Percentiles rank a stretch among this genome's conserved stretches.
phyloP scores from a whole-genome alignment of 2,888 invertebrate species.

The Eupithecia abbreviata region DNA sequence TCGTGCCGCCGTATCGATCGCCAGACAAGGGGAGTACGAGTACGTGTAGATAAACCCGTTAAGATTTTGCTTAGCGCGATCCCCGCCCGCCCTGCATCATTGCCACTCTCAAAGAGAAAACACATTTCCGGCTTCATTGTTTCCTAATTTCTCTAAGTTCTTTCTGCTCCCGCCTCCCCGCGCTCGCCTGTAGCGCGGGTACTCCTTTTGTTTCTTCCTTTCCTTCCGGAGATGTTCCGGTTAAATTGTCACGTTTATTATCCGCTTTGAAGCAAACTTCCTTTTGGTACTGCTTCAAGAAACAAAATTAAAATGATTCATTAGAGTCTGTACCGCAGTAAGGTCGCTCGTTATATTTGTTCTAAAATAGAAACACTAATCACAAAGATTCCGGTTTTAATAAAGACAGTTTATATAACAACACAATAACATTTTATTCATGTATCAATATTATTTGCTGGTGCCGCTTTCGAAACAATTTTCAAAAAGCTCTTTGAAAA shows the following conservation, averaged over 20 bases:
- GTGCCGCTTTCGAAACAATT: background rate
- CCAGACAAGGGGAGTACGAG: conserved; percentile 33
- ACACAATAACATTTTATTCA: background rate
- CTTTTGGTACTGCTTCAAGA: conserved; percentile 42
- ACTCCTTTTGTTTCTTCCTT: conserved; percentile 70
- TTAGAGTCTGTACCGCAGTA: conserved; percentile 31
- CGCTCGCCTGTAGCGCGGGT: conserved; percentile 39
- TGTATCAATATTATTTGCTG: background rate
- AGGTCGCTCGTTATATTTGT: conserved; percentile 12
- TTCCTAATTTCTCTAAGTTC: conserved; percentile 76
- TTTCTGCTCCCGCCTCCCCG: conserved; percentile 52
- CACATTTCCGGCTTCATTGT: conserved; percentile 77
- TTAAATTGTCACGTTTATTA: conserved; percentile 76
- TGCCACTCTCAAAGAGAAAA: conserved; percentile 60
- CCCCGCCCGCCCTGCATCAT: conserved; percentile 47
- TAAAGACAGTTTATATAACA: background rate
- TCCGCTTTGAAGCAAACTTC: conserved; percentile 56
- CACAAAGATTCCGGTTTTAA: background rate
- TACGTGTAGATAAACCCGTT: conserved; percentile 44
- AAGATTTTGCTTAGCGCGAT: conserved; percentile 45
- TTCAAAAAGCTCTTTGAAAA: background rate
- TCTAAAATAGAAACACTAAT: background rate
- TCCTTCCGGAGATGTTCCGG: conserved; percentile 70
- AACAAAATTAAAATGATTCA: conserved; percentile 49
- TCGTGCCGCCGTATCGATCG: conserved; percentile 37